These are phyloP conservation scores for Chymomyza fuscimana DNA, from an alignment of 2,888 invertebrate genomes.

Conservation along the genomic window DNA sequence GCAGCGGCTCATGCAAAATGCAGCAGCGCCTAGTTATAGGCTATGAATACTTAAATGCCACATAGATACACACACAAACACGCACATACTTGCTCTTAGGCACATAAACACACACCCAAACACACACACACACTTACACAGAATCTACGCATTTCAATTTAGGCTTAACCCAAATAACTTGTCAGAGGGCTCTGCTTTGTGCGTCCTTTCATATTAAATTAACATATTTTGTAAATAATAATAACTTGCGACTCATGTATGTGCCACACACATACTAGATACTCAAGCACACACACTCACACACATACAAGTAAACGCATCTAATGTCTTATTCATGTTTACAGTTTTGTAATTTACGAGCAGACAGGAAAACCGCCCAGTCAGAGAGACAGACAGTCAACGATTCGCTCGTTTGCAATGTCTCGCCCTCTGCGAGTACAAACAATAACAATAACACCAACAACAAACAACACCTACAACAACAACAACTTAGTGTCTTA, in stretches of 20 bases:
- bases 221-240: constrained; percentile 71
- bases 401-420: not conserved
- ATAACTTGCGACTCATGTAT: constrained; percentile 51
- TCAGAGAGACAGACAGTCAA: not conserved
- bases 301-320: not conserved
- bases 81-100: not conserved
- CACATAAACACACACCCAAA: not conserved
- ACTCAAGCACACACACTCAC: not conserved
- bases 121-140: constrained; percentile 18
- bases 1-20: constrained; percentile 40
- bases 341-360: constrained; percentile 36
- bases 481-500: not conserved
- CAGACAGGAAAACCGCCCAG: constrained; percentile 1
- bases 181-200: constrained; percentile 13
- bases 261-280: not conserved
- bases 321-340: constrained; percentile 70
- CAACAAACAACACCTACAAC: not conserved
- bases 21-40: constrained; percentile 24
- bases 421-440: constrained; percentile 1
- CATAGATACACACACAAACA: not conserved
- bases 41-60: constrained; percentile 61
- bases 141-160: constrained; percentile 56
- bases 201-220: constrained; percentile 67
- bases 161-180: constrained; percentile 13
- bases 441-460: no score